Base-by-base conservation (phyloP, 2,113 vertebrate species). In the Acanthisitta chloris region DNA sequence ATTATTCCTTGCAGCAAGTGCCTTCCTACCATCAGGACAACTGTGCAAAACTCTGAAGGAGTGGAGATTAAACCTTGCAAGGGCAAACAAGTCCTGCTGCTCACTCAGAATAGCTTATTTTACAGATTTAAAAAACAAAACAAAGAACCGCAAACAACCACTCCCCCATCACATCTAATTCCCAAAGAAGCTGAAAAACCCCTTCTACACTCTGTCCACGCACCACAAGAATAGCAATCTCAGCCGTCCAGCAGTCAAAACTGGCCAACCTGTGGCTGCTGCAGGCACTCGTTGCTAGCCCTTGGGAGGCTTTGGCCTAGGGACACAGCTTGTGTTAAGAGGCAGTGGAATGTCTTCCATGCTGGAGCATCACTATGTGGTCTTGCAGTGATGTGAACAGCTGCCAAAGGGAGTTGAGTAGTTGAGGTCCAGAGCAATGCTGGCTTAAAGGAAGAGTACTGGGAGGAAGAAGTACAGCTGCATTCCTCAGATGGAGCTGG, bases 361-460 rank as follows among this genome's bases (percentile, higher is more conserved):
- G 3, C 17, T 1, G 4, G 24, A 42, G 25, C 34, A 52, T 61
- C 74, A 54, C 54, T 40, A 15, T 0, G 0, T 11, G 40, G 17
- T 66, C 49, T 17, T 17, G 3, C 65, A 77, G 12, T 0, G 8
- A 71, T 12, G 24, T 52, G 51, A 69, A 38, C 1, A 4, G 19
- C 5, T 59, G 31, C 48, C 86, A 55, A 13, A 83, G 26, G 16
- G 26, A 86, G 36, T 6, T 1, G 2, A 54, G 48, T 0, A 2
- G 26, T 16, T 29, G 34, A 90, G 29, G 49, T 43, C 46, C 43
- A 77, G 28, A 77, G 21, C 24, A 71, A 2, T 1, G 0, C 0
- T 59, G 28, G 24, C 6, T 15, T 52, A 11, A 9, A 14, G 20
- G 15, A 89, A 57, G 15, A 52, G 14, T 28, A 77, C 18, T 1